Base-by-base conservation (phyloP, 2,888 invertebrate genomes). In the Chymomyza amoena region DNA sequence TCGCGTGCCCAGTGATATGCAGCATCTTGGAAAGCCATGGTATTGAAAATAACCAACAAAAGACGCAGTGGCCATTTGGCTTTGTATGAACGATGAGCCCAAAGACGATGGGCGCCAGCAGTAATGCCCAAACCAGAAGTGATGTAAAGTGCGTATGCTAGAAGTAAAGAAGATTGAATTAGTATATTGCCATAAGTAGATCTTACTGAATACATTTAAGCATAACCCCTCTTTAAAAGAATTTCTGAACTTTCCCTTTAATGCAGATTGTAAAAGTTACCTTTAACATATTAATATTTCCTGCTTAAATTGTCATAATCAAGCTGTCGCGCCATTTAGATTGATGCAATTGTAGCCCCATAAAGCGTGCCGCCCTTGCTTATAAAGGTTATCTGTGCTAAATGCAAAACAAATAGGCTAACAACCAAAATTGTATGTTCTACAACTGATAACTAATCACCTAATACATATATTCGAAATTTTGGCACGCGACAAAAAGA, bases 21-120 rank as follows among this genome's bases (percentile, higher is more conserved):
- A 1, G 95, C 94, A 90, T 96, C 95, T 95, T 96, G 98, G 92
- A 98, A 97, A 61, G 99, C 98, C 60, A 98, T 90, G 0, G 97
- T 97, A 92, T 99, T 97, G 92, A 96, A 95, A 61, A 96, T 81
- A 51, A 95, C 94, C 70, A 99, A 93, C 51, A 99, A 92, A 7
- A 97, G 84, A 80, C 96, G 93, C 6, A 98, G 93, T 0, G 97
- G 99, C 94, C 96, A 95, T 91, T 95, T 97, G 7, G 99, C 99
- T 93, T 98, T 98, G 93, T 98, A 99, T 0, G 98, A 95, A 88
- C 96, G 95, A 92, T 99, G 99, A 1, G 98, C 94, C 98, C 99
- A 99, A 39, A 98, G 94, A 83, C 99, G 93, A 92, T 99, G 99
- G 2, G 97, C 98, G 32, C 99, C 99, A 20, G 98, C 99, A 16